A percentile compares a stretch with the other conserved stretches of the same genome.
These are phyloP conservation scores for Rhea americana DNA, from an alignment of 2,113 vertebrate genomes.

Conservation along the genomic window DNA sequence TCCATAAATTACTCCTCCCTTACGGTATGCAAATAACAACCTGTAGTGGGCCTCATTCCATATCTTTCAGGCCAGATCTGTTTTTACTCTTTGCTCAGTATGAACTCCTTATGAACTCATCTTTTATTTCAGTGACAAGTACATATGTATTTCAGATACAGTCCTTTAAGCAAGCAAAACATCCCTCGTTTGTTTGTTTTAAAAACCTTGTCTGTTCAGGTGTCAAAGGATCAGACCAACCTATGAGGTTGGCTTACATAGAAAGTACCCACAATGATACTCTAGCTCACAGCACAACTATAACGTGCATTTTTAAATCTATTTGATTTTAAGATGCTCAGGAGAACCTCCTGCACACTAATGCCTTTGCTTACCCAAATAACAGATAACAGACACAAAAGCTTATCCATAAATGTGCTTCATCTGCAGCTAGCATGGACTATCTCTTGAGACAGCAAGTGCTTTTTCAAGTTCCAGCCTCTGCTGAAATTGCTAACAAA, in stretches of 20 bases:
- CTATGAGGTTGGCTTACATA: not conserved
- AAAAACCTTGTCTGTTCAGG: not conserved
- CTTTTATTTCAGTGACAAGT: not conserved
- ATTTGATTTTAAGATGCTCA: not conserved
- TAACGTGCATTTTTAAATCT: not conserved
- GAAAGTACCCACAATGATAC: not conserved
- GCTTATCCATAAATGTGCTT: not conserved
- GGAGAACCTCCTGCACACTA: conserved; percentile 4
- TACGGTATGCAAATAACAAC: conserved; percentile 44
- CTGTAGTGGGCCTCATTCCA: not conserved
- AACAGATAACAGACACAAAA: not conserved
- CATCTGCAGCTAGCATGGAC: not conserved
- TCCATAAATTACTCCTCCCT: conserved; percentile 28
- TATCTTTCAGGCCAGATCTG: not conserved
- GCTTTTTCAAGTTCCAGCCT: not conserved
- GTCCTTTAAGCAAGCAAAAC: not conserved
- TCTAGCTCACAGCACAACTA: not conserved
- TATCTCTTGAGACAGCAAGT: not conserved
- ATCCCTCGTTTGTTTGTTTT: not conserved
- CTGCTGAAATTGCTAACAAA: not conserved
- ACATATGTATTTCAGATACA: not conserved
- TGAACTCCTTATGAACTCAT: not conserved
- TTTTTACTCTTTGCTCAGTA: not conserved
- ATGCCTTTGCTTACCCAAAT: not conserved
- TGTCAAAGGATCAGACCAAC: not conserved